Conservation (phyloP, 1,140 invertebrate genomes). For the Aphelenchoides avenae region DNA sequence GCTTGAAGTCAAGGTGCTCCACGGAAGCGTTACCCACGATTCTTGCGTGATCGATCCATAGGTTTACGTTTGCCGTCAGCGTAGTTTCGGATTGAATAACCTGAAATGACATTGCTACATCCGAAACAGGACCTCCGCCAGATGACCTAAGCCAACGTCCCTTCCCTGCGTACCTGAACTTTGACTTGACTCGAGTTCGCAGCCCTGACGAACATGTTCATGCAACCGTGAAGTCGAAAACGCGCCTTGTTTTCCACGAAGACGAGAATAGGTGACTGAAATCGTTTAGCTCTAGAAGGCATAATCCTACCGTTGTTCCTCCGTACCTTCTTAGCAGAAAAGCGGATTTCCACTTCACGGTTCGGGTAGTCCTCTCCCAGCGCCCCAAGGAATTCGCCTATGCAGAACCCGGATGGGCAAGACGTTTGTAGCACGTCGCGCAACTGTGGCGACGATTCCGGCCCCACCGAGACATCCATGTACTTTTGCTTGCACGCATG, state of each 20-base stretch:
- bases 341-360: constrained; percentile 54
- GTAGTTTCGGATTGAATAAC: constrained; percentile 53
- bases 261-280: constrained; percentile 50
- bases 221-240: constrained; percentile 53
- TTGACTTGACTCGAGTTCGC: constrained; percentile 33
- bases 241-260: constrained; percentile 54
- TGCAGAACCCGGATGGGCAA: constrained; percentile 52
- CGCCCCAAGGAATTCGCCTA: constrained; percentile 55
- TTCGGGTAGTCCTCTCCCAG: constrained; percentile 54
- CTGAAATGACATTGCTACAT: constrained; percentile 17
- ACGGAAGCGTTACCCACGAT: constrained; percentile 50
- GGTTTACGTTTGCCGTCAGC: constrained; percentile 55
- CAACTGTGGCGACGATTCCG: constrained; percentile 46
- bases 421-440: constrained; percentile 51
- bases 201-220: constrained; percentile 52
- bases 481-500: constrained; percentile 55
- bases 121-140: neutral
- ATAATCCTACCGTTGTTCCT: constrained; percentile 6
- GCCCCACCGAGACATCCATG: constrained; percentile 53
- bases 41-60: constrained; percentile 45
- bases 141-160: too few species aligned
- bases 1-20: constrained; percentile 57
- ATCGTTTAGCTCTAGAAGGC: neutral
- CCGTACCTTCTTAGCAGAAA: constrained; percentile 50
- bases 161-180: constrained; percentile 35